A percentile compares a stretch with the other conserved stretches of the same genome.
Conservation (phyloP, 2,888 invertebrate species). For the Acronicta psi region DNA sequence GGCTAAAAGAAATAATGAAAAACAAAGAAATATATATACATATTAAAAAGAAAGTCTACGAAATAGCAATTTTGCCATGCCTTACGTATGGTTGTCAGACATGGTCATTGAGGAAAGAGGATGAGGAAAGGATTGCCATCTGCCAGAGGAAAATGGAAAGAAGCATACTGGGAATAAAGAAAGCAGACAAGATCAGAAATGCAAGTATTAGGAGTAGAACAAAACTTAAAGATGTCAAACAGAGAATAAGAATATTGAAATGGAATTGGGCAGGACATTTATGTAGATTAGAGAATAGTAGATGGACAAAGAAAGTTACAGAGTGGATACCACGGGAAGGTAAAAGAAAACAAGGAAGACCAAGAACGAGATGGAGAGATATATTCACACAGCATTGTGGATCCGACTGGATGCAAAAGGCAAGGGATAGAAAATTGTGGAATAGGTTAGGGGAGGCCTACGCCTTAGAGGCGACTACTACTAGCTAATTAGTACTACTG, state of each 20-base stretch:
- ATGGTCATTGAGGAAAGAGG: slow-evolving; percentile 2
- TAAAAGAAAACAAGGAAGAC: background rate
- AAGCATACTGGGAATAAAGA: background rate
- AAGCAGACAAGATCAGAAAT: background rate
- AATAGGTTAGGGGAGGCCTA: too few species aligned
- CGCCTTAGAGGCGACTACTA: too few species aligned
- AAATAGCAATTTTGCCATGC: background rate
- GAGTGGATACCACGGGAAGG: background rate
- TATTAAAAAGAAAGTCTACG: slow-evolving; percentile 2
- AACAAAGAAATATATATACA: background rate
- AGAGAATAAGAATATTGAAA: background rate
- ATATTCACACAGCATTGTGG: background rate
- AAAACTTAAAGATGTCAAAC: background rate
- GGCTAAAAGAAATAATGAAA: slow-evolving; percentile 1
- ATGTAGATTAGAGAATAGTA: background rate
- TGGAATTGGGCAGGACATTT: slow-evolving; percentile 2
- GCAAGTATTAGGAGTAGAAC: background rate
- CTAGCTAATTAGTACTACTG: too few species aligned
- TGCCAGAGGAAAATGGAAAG: slow-evolving; percentile 6
- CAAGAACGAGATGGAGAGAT: background rate
- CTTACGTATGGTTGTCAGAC: background rate
- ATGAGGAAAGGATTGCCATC: too few species aligned
- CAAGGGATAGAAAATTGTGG: background rate
- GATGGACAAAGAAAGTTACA: background rate
- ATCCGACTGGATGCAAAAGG: background rate